Conservation (phyloP, 2,113 vertebrate species). For the Xyliphius kryptos region DNA sequence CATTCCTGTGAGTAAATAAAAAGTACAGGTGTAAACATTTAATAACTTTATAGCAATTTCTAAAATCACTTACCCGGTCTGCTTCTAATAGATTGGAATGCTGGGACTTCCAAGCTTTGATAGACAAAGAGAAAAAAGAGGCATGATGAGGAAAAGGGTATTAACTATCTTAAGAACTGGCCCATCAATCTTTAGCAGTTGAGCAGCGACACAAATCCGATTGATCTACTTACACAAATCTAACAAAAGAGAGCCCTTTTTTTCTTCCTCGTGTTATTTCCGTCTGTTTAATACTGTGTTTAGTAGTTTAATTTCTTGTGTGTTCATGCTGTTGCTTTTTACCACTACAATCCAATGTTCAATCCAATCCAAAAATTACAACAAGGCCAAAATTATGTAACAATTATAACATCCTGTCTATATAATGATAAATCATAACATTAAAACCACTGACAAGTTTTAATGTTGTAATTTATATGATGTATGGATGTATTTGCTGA, state of each 20-base stretch:
- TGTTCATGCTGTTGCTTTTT: no score
- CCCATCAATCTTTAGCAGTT: slow-evolving; percentile 20
- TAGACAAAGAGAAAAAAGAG: slow-evolving; percentile 33
- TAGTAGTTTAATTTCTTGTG: no score
- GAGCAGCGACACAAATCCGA: slow-evolving; percentile 28
- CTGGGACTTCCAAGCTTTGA: slow-evolving; percentile 60
- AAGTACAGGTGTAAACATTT: no score
- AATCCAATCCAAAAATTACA: no score
- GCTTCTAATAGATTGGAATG: slow-evolving; percentile 61
- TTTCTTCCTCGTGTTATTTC: not conserved
- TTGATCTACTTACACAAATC: slow-evolving; percentile 28
- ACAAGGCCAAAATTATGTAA: no score
- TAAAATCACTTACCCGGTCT: slow-evolving; percentile 61
- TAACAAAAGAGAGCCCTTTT: slow-evolving; percentile 3
- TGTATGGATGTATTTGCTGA: no score
- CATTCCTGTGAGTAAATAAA: no score
- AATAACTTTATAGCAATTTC: not conserved
- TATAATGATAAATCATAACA: no score
- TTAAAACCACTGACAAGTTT: no score
- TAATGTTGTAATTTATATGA: no score
- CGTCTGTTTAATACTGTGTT: not conserved
- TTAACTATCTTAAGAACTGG: slow-evolving; percentile 25
- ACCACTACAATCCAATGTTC: no score
- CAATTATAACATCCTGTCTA: no score
- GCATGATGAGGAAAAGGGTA: slow-evolving; percentile 19